Evolutionary conservation across 2,797 vertebrate genomes (phyloP), one percentile per base, ranked within the genome.

Genomic region (Acrossocheilus fasciatus): DNA sequence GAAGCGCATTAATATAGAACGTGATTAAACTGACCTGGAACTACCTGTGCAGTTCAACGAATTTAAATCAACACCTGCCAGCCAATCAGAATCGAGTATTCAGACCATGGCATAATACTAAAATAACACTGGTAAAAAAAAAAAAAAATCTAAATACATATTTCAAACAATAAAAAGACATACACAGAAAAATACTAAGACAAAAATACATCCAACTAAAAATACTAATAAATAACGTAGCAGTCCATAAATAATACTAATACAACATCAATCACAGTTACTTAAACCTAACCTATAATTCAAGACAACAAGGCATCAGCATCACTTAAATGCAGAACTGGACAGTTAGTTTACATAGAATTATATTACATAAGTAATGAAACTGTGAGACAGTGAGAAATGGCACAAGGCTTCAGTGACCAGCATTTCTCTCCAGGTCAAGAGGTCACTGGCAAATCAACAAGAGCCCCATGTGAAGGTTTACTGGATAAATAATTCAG

Each of bases 401-500:
- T 5, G 4, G 59, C n/a, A 30, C 26, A 94, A 92, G 0, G 7
- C 66, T 69, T 39, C 8, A 20, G 36, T 68, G 8, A 30, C 9
- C 41, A 6, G 5, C 43, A 57, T 39, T 1, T 23, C 20, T 39
- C 18, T 62, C 7, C 57, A 68, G 62, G 76, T 79, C 76, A 79
- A 62, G 34, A 79, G 54, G 43, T 80, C 57, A 64, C 36, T 30
- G 18, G 18, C 50, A 77, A 77, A 57, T 57, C 50, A 77, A 52
- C 75, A 54, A 52, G n/a, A 79, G 76, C 9, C 30, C 4, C 14
- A 23, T 43, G 12, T 36, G 26, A n/a, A 17, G 54, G 20, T 68
- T 43, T 81, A 68, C n/a, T 30, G 17, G 26, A 68, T 68, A 14
- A 68, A 81, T 81, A 68, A 81, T 68, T 81, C 1, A 81, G 10